phyloP scores from a whole-genome alignment of 2,113 vertebrate species.

The Vireo altiloquus region DNA sequence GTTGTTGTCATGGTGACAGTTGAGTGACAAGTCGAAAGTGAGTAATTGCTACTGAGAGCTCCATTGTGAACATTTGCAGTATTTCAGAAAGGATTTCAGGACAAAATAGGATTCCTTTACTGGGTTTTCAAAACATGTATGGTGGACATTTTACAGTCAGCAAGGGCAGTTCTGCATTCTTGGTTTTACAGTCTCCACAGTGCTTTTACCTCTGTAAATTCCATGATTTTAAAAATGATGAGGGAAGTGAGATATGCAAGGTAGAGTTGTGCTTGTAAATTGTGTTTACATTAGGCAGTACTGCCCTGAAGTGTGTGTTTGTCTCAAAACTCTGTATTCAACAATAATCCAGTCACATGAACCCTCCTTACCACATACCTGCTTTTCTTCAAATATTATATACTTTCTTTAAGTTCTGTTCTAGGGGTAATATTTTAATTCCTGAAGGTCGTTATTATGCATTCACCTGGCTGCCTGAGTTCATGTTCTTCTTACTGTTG shows the following conservation, averaged over 20 bases:
- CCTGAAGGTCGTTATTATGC: neutral
- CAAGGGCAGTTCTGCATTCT: neutral
- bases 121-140: neutral
- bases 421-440: neutral
- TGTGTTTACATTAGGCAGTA: neutral
- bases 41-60: constrained; percentile 42
- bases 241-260: neutral
- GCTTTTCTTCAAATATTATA: neutral
- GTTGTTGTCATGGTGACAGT: constrained; percentile 71
- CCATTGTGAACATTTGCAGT: constrained; percentile 19
- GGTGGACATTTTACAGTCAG: neutral
- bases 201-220: neutral
- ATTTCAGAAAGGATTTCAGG: constrained; percentile 22
- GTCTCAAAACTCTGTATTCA: neutral
- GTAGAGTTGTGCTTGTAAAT: neutral
- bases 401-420: neutral
- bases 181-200: neutral
- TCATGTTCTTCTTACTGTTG: neutral
- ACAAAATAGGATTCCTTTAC: constrained; percentile 37
- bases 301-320: neutral
- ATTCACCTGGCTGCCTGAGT: neutral
- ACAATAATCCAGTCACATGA: neutral
- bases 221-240: neutral
- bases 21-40: constrained; percentile 59
- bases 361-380: neutral